These are phyloP conservation scores for Cyphomyrus discorhynchus DNA, from an alignment of 2,113 vertebrate genomes.

Conservation along the genomic window DNA sequence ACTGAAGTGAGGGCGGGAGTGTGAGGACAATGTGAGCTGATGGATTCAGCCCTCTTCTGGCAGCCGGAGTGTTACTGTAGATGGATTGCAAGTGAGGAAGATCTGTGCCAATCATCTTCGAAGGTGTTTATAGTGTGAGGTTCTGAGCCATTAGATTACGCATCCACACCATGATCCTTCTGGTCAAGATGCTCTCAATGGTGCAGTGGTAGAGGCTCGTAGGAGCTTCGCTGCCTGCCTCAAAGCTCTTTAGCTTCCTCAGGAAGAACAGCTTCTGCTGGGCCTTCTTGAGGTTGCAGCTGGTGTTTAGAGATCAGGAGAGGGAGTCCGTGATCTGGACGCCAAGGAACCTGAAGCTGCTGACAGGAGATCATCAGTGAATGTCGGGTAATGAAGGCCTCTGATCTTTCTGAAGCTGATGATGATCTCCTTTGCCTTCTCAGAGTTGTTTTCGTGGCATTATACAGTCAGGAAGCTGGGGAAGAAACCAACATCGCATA, in stretches of 20 bases:
- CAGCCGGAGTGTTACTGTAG: not conserved
- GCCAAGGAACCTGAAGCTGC: not conserved
- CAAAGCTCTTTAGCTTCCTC: not conserved
- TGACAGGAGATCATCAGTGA: not conserved
- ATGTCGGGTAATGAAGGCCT: not conserved
- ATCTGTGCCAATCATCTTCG: not conserved
- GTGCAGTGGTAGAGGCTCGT: not conserved
- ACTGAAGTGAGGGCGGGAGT: not conserved
- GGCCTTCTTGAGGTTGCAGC: not conserved
- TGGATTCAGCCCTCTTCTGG: not conserved
- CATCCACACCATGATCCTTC: not conserved
- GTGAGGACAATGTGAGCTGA: not conserved
- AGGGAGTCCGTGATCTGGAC: not conserved
- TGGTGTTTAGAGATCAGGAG: not conserved
- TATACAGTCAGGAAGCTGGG: not conserved
- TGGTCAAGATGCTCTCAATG: not conserved
- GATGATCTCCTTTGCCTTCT: not conserved
- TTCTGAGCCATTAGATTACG: not conserved
- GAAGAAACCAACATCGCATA: not conserved
- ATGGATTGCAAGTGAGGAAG: not conserved
- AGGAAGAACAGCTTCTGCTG: not conserved
- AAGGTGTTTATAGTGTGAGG: not conserved
- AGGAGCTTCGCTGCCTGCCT: not conserved
- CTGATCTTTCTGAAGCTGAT: not conserved
- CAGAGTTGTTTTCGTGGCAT: not conserved